A percentile compares a stretch with the other conserved stretches of the same genome.
These are phyloP conservation scores for Agapornis roseicollis DNA, from an alignment of 2,113 vertebrate genomes.

Conservation along the genomic window DNA sequence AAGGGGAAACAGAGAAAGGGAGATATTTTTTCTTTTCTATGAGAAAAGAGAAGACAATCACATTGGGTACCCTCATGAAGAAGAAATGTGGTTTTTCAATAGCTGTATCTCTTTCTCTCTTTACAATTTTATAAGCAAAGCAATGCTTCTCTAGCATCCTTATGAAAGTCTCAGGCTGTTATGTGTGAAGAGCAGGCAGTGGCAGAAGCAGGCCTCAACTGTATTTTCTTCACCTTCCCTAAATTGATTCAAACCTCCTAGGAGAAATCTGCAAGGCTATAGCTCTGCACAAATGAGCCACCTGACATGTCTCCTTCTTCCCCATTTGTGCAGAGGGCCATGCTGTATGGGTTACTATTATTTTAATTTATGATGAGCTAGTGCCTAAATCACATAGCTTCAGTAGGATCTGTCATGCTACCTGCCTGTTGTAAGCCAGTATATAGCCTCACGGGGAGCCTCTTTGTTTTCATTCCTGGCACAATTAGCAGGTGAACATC, in stretches of 20 bases:
- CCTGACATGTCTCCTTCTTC: background rate
- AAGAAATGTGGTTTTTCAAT: background rate
- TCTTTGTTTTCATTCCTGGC: background rate
- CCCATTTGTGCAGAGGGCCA: background rate
- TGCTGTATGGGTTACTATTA: background rate
- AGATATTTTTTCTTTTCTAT: background rate
- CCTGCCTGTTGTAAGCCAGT: background rate
- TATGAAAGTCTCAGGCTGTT: background rate
- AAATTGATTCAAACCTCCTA: background rate
- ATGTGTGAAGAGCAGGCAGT: background rate
- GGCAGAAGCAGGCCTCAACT: background rate
- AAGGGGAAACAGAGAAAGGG: background rate
- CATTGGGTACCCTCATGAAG: background rate
- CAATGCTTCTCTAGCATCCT: background rate
- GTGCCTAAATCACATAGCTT: background rate
- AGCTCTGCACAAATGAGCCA: background rate
- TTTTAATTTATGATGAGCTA: background rate
- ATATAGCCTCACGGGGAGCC: background rate
- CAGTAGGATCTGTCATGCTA: background rate
- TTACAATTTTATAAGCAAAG: background rate
- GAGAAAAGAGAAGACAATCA: background rate
- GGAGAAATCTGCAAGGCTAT: background rate
- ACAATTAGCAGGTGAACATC: background rate
- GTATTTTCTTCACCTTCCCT: background rate
- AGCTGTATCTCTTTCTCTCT: background rate